Percentiles rank a stretch among this genome's conserved stretches.
Conservation (phyloP, 2,888 invertebrate species). For the Trachelus tabidus region DNA sequence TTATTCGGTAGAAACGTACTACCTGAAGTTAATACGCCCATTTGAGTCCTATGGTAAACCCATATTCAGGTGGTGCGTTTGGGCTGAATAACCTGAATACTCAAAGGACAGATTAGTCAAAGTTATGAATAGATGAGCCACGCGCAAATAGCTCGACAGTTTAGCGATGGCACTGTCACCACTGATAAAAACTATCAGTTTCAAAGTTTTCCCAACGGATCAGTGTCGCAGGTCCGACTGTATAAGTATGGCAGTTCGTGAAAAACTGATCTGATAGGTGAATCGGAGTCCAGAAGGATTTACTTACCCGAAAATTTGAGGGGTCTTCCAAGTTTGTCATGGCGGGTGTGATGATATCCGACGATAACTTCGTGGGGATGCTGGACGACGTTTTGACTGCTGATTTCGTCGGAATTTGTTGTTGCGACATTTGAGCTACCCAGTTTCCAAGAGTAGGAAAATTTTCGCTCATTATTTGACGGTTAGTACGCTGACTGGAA, state of each 20-base stretch:
- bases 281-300: background rate
- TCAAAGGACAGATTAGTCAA: too few species aligned
- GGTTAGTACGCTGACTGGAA: background rate
- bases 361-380: background rate
- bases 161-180: too few species aligned
- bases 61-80: too few species aligned
- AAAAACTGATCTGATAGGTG: background rate
- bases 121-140: too few species aligned
- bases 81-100: too few species aligned
- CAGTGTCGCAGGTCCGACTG: too few species aligned
- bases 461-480: slow-evolving; percentile 42
- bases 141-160: too few species aligned
- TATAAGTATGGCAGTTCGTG: background rate
- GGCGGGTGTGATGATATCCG: background rate
- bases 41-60: too few species aligned
- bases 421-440: slow-evolving; percentile 40
- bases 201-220: too few species aligned
- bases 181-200: too few species aligned
- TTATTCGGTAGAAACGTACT: too few species aligned
- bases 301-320: background rate
- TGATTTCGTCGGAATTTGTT: background rate
- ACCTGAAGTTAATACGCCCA: too few species aligned
- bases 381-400: background rate
- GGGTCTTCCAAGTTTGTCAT: background rate
- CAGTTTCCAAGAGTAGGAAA: slow-evolving; percentile 57